A percentile compares a stretch with the other conserved stretches of the same genome.
Evolutionary conservation across 1,140 invertebrate genomes (phyloP).

Genomic region (Carposina sasakii): DNA sequence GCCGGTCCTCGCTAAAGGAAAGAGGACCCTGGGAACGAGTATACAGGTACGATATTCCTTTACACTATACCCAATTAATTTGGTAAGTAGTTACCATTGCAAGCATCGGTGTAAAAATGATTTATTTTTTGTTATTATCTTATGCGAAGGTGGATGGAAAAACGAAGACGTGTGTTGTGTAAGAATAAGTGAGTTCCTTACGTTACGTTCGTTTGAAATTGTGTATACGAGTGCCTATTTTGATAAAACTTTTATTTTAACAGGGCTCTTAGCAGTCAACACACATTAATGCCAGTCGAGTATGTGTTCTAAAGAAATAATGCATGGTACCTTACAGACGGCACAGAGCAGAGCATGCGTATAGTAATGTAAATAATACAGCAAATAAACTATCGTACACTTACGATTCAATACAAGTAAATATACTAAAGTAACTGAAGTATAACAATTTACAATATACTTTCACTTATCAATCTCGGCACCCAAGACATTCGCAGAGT

Average conservation of each 20-base stretch:
- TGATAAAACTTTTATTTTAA: constrained; percentile 66
- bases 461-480: constrained; percentile 16
- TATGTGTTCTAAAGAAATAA: constrained; percentile 66
- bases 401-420: constrained; percentile 22
- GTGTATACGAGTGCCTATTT: constrained; percentile 57
- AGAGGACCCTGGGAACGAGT: constrained; percentile 85
- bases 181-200: constrained; percentile 70
- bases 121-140: constrained; percentile 65
- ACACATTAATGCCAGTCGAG: constrained; percentile 72
- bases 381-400: constrained; percentile 31
- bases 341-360: constrained; percentile 64
- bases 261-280: constrained; percentile 72
- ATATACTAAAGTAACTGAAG: constrained; percentile 8
- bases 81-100: constrained; percentile 54
- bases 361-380: constrained; percentile 39
- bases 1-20: constrained; percentile 79
- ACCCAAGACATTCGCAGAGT: constrained; percentile 14
- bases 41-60: constrained; percentile 72
- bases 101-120: constrained; percentile 47
- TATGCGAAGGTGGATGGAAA: constrained; percentile 70
- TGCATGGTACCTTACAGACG: constrained; percentile 59
- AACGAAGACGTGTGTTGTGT: constrained; percentile 65
- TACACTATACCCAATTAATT: constrained; percentile 26
- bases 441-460: constrained; percentile 15
- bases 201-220: constrained; percentile 58